Base-by-base conservation (phyloP, 1,140 invertebrate species). In the Varroa destructor region DNA sequence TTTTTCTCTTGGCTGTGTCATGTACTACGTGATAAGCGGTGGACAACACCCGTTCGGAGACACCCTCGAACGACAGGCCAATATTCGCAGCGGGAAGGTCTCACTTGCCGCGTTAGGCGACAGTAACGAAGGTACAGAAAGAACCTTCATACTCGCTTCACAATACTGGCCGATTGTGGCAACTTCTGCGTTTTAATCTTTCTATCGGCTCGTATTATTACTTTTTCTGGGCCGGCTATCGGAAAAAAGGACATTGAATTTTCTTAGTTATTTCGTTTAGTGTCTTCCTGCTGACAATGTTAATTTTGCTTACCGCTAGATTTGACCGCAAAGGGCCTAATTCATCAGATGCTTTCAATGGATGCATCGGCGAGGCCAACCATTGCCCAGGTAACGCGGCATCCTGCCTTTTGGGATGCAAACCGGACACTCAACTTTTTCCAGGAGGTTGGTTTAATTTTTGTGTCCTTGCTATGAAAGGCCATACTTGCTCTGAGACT, bases 41-140 rank as follows among this genome's bases (percentile, higher is more conserved):
- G 96, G 95, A 6, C 86, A 87, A 71, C 97, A 99, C 85, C 94
- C 95, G 0, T 99, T 97, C 81, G 96, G 96, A 0, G 91, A 97
- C 77, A 80, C 86, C 36, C 79, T 97, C 1, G 82, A 87, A 74
- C 82, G 94, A 73, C 95, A 98, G 79, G 87, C 87, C 0, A 97
- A 97, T 78, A 99, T 99, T 80, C 81, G 95, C 12, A 1, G 77
- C 76, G 74, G 80, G 79, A 76, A 84, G 88, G 74, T 89, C 84
- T 75, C 84, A 83, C 77, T 77, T 83, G 73, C 75, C 74, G 36
- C 74, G 54, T 72, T 78, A 2, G 73, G 54, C 55, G 73, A 73
- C 55, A 55, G 56, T 6, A 61, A 73, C 70, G 74, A 74, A 74
- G 75, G 78, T 79, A 73, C 25, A 77, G 72, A 73, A 76, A 57